A percentile compares a stretch with the other conserved stretches of the same genome.
These are phyloP conservation scores for Otis tarda DNA, from an alignment of 2,113 vertebrate species.

Conservation along the genomic window DNA sequence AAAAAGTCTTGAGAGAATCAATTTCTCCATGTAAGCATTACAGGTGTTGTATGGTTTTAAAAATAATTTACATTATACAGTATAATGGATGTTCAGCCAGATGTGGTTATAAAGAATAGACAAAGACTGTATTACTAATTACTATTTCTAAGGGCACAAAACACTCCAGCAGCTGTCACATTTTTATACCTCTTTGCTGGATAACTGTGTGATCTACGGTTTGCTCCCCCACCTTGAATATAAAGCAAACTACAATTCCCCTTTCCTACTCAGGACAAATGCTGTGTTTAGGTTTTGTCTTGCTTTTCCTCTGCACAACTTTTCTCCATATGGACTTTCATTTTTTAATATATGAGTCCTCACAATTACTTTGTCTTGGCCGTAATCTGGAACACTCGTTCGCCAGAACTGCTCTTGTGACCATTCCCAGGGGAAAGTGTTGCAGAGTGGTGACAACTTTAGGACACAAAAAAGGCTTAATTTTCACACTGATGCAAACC, in stretches of 20 bases:
- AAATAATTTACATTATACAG: neutral
- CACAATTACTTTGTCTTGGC: neutral
- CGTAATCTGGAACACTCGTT: neutral
- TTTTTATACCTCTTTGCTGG: neutral
- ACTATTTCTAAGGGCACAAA: slow-evolving; percentile 28
- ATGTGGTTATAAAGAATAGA: slow-evolving; percentile 4
- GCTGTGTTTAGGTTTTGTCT: neutral
- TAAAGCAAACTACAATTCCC: neutral
- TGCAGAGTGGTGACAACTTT: neutral
- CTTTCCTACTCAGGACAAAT: neutral
- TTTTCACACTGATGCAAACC: neutral
- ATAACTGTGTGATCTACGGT: neutral
- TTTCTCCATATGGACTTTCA: neutral
- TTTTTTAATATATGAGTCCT: neutral
- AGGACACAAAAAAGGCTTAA: neutral
- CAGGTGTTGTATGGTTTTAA: neutral
- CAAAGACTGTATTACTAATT: slow-evolving; percentile 5
- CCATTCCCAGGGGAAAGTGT: neutral
- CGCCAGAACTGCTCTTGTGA: neutral
- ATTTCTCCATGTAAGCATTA: neutral
- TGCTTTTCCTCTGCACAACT: neutral
- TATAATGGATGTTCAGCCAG: neutral
- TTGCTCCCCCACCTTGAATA: neutral
- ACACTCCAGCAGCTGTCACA: neutral
- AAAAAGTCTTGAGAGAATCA: neutral